Evolutionary conservation across 2,113 vertebrate genomes (phyloP).

Genomic region (Passer domesticus): DNA sequence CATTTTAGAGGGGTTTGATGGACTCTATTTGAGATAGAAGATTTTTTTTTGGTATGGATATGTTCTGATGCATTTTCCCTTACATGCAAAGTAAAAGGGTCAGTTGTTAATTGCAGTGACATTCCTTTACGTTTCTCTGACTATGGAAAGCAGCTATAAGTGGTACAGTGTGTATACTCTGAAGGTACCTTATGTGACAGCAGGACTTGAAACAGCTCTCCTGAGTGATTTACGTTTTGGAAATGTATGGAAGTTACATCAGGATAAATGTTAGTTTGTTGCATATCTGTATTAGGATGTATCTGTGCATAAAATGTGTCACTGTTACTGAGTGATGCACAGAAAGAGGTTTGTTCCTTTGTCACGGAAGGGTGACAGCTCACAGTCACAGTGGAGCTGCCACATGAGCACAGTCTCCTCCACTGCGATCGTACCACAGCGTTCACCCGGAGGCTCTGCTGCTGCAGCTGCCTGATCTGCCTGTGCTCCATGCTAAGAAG

Average conservation of each 20-base stretch:
- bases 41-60: background rate
- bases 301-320: background rate
- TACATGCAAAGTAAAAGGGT: background rate
- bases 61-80: background rate
- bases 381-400: background rate
- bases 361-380: background rate
- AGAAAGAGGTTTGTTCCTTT: background rate
- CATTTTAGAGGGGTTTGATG: background rate
- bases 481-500: background rate
- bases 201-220: background rate
- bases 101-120: background rate
- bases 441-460: background rate
- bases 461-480: background rate
- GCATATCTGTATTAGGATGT: accelerated
- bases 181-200: background rate
- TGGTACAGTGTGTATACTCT: background rate
- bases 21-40: background rate
- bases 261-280: background rate
- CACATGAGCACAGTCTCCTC: background rate
- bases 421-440: accelerated
- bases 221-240: background rate
- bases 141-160: background rate
- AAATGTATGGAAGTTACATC: background rate
- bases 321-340: background rate
- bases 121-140: background rate